Base-by-base conservation (phyloP, 2,797 vertebrate species). In the Poeciliopsis infans region DNA sequence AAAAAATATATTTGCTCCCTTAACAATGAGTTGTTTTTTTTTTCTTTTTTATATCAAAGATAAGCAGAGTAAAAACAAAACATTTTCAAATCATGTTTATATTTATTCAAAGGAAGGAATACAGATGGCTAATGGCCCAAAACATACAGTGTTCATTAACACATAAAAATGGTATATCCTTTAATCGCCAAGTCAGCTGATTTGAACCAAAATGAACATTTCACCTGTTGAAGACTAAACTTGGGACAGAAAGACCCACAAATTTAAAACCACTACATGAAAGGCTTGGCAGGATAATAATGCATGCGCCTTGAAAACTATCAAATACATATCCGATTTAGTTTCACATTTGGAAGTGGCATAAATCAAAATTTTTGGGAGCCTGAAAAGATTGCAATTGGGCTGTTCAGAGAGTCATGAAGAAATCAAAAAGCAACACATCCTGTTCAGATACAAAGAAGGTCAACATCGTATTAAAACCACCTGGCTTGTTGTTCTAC, bases 211-310 rank as follows among this genome's bases (percentile, higher is more conserved):
- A 61, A 31, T 61, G 15, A 36, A 7, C 31, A 64, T 64, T 64
- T 36, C 31, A 36, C 15, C 8, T 13, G 16, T 20, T 20, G 31
- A 36, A 36, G 31, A 20, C 5, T 64, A 7, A 36, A 33, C 59
- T 18, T 18, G 43, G 45, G 80, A 66, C 47, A 33, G 77, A 53
- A 69, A 53, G 55, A n/a, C 55, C n/a, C n/a, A 28, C 55, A 57
- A 57, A 28, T 12, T n/a, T 28, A 31, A 59, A 59, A 12, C 57
- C 11, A 5, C 57, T 59, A 2, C 12, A 59, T 13, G 5, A 59
- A 31, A 28, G 13, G n/a, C 28, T 5, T 31, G 4, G 57, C 57
- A 16, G n/a, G 53, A 28, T 23, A 10, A 53, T 10, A 25, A 25
- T 3, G 20, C 49, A 53, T 25, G 20, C 2, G 7, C 20, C 49